A percentile compares a stretch with the other conserved stretches of the same genome.
phyloP scores from a whole-genome alignment of 2,797 vertebrate species.

The Melanotaenia maccullochi region DNA sequence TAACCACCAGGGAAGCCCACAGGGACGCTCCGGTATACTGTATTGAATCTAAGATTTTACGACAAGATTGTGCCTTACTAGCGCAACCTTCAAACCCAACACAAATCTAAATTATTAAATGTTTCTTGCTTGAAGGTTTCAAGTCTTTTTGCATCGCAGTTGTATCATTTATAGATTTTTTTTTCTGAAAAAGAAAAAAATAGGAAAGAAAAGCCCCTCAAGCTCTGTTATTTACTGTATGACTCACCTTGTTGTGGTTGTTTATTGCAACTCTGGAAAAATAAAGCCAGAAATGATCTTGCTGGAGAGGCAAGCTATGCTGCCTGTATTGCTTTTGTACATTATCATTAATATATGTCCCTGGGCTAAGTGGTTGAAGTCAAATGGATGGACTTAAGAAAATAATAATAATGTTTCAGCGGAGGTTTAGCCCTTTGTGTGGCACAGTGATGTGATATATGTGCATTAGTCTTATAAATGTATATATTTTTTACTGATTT shows the following conservation, averaged over 20 bases:
- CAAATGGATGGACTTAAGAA: constrained; percentile 2
- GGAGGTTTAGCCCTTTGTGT: constrained; percentile 8
- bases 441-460: neutral
- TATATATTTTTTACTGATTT: neutral
- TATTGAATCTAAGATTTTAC: constrained; percentile 6
- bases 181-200: neutral
- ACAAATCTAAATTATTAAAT: constrained; percentile 39
- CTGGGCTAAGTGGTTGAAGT: constrained; percentile 25
- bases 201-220: neutral
- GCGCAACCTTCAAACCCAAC: constrained; percentile 21
- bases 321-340: constrained; percentile 17
- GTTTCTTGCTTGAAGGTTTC: constrained; percentile 11
- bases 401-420: constrained; percentile 10
- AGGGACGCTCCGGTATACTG: neutral
- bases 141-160: constrained; percentile 40
- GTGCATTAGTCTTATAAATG: neutral
- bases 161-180: constrained; percentile 37
- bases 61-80: constrained; percentile 8
- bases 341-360: constrained; percentile 44
- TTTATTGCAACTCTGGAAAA: constrained; percentile 5
- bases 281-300: constrained; percentile 12
- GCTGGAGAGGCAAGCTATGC: neutral
- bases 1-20: neutral
- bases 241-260: constrained; percentile 28
- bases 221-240: constrained; percentile 35